These are phyloP conservation scores for Caenorhabditis sp. DNA, from an alignment of 2,888 invertebrate species.

Conservation along the genomic window DNA sequence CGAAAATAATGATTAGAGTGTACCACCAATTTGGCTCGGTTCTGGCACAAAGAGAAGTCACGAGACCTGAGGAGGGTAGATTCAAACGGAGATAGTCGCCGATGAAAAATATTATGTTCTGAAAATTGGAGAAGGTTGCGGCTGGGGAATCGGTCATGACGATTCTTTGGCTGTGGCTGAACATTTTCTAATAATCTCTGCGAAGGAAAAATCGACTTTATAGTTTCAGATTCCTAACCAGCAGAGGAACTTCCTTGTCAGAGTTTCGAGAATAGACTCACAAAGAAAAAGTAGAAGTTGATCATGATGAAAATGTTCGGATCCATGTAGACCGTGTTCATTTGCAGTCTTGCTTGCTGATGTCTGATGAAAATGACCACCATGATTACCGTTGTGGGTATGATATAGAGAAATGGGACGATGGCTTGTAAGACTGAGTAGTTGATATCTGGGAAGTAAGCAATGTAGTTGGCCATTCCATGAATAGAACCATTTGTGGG, in stretches of 20 bases:
- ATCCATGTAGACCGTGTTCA: conserved; percentile 13
- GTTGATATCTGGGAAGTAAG: background rate
- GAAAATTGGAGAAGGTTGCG: background rate
- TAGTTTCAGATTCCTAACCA: too few species aligned
- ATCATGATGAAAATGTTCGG: conserved; percentile 1
- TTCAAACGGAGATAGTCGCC: conserved; percentile 49
- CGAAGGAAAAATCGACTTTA: too few species aligned
- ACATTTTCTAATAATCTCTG: too few species aligned
- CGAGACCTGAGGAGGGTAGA: conserved; percentile 31
- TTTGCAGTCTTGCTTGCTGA: background rate
- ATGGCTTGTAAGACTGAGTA: conserved; percentile 27
- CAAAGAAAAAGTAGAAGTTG: conserved; percentile 22
- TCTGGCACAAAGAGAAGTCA: conserved; percentile 31
- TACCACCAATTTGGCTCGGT: conserved; percentile 22
- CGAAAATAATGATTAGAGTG: conserved; percentile 38
- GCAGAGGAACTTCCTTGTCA: too few species aligned
- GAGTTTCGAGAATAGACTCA: background rate
- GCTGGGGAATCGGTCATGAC: too few species aligned
- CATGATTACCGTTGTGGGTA: conserved; percentile 32
- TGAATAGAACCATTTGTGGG: conserved; percentile 19
- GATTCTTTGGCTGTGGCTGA: too few species aligned
- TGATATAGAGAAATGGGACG: conserved; percentile 41
- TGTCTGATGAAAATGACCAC: conserved; percentile 14
- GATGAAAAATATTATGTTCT: conserved; percentile 44
- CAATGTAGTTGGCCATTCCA: conserved; percentile 18